Evolutionary conservation across 2,113 vertebrate genomes (phyloP), one percentile per base, ranked within the genome.

Genomic region (Cheilinus undulatus): DNA sequence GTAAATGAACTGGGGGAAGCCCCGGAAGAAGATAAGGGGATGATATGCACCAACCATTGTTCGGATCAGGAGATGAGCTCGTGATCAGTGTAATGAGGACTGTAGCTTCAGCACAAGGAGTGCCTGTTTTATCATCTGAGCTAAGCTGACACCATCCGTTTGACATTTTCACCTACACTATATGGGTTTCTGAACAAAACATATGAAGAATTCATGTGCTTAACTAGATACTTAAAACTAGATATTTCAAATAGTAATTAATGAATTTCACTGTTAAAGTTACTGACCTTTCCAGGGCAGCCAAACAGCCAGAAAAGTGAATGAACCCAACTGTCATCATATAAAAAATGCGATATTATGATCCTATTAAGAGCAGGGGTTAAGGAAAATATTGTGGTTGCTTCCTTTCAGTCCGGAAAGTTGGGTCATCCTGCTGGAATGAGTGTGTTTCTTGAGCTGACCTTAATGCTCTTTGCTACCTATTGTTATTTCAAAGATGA

Each of bases 321-420:
- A 42, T 42, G 40, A 19, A 17, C 40, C 15, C 13, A 42, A 17
- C 15, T 19, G 5, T 42, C 40, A 4, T 42, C 15, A 42, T 19
- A 17, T 40, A 14, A 40, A 17, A 42, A 42, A 42, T 51, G 24
- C 15, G 30, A 26, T 10, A 12, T 30, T 24, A 52, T 36, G 14
- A 51, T 24, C 13, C 13, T 58, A 4, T 23, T 43, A 53, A 65
- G 20, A 69, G 28, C 3, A 12, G 38, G 26, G 11, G 63, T 69
- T 14, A n/a, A 50, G n/a, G 28, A 62, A 58, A 36, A 12, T 23
- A 20, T 38, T 40, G 23, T 58, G 52, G n/a, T 4, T 19, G 27
- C 19, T 13, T 54, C 51, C 54, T 82, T 19, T 45, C 4, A 42
- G 17, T 38, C 48, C 50, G 71, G 51, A 86, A 69, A 50, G 68